These are phyloP conservation scores for Herpetotheres cachinnans DNA, from an alignment of 2,113 vertebrate genomes.

Conservation along the genomic window DNA sequence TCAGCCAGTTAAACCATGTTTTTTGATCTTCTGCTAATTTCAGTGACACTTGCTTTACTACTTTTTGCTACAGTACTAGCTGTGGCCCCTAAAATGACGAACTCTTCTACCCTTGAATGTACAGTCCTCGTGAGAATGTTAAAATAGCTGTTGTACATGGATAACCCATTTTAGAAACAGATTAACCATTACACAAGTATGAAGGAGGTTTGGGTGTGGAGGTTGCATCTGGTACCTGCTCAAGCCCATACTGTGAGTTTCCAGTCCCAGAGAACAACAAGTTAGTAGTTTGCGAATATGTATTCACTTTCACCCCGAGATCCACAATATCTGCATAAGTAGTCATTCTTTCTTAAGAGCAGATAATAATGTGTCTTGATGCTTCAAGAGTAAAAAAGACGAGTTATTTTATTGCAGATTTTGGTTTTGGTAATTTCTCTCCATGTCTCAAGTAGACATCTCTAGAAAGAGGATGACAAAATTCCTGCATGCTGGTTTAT, in stretches of 20 bases:
- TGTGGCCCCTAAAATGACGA: neutral
- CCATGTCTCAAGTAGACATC: neutral
- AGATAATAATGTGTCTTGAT: neutral
- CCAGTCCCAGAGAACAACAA: neutral
- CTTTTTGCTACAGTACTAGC: neutral
- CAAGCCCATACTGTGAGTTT: neutral
- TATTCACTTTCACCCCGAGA: neutral
- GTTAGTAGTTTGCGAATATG: neutral
- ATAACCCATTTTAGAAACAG: neutral
- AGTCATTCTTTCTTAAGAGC: neutral
- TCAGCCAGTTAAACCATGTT: neutral
- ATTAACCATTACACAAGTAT: neutral
- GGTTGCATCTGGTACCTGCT: neutral
- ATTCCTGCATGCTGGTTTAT: neutral
- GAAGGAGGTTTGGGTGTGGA: accelerated
- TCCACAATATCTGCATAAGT: neutral
- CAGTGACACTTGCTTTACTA: neutral
- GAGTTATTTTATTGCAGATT: neutral
- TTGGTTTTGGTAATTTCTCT: neutral
- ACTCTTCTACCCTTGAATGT: neutral
- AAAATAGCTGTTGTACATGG: neutral
- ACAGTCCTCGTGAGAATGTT: neutral
- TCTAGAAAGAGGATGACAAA: neutral
- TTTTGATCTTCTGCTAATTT: neutral
- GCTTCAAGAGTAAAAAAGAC: neutral